Conservation (phyloP, 2,797 vertebrate species). For the Acomys russatus region DNA sequence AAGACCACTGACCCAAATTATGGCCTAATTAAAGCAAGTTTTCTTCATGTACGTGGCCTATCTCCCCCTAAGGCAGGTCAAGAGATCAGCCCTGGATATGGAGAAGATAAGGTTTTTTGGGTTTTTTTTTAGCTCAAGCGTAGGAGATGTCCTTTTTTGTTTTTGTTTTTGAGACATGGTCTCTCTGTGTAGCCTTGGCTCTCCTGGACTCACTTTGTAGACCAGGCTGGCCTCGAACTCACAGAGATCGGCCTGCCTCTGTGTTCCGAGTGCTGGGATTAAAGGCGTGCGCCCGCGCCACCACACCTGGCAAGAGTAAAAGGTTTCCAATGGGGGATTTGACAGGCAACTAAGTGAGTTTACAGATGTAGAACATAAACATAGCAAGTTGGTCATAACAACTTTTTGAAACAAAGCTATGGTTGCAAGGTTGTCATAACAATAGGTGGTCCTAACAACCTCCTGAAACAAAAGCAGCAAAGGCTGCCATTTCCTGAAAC, state of each 20-base stretch:
- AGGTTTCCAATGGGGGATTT: neutral
- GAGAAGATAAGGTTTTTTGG: too few species aligned
- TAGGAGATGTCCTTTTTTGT: neutral
- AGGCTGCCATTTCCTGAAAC: neutral
- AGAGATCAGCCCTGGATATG: neutral
- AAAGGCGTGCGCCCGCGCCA: too few species aligned
- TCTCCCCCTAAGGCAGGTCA: neutral
- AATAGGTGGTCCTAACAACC: neutral
- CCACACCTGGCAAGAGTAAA: too few species aligned
- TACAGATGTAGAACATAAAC: neutral
- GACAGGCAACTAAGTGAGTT: neutral
- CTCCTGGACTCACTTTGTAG: too few species aligned
- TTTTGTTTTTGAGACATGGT: too few species aligned
- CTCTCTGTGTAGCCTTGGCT: too few species aligned
- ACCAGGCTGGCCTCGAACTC: too few species aligned
- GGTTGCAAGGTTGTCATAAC: neutral
- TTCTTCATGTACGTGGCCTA: neutral
- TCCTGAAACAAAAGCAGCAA: neutral
- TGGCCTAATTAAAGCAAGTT: neutral
- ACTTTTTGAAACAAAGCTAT: neutral
- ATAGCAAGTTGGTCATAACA: neutral
- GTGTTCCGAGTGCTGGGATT: too few species aligned
- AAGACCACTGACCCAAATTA: neutral
- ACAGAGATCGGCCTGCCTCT: too few species aligned
- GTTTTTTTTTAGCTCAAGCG: neutral